Base-by-base conservation (phyloP, 2,113 vertebrate species). In the Girardinichthys multiradiatus region DNA sequence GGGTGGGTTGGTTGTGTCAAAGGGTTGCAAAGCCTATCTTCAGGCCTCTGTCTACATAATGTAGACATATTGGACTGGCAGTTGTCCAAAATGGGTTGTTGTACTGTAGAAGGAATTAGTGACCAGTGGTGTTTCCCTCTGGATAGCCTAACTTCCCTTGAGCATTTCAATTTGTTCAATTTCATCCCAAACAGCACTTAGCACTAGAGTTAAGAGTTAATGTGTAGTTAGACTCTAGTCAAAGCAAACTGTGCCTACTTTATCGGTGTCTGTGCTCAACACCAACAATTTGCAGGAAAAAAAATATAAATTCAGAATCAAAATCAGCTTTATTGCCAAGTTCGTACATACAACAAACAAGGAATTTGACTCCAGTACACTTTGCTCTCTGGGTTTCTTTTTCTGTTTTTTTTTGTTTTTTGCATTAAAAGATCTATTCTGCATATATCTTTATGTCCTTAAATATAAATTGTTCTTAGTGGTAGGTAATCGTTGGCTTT, bases 41-140 rank as follows among this genome's bases (percentile, higher is more conserved):
- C 89, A 88, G 86, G 89, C 86, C 84, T 77, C 83, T 70, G 67
- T 74, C 42, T 79, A 86, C 89, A 92, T 93, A 92, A 92, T 92
- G 90, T 91, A 92, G 87, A 95, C 90, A 95, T 95, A 96, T 94
- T 94, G 89, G 87, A 95, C 94, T 96, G 93, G 93, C 95, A 91
- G 89, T 93, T 95, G 95, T 97, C 95, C 95, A 95, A 94, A 92
- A 93, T 79, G 94, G 92, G 94, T 95, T 95, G 94, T 94, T 95
- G 94, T 83, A 85, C 94, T 94, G 87, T 95, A 93, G 95, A 93
- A 96, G 95, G 91, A 93, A 93, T 94, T 96, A 95, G 95, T 89
- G 91, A 94, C 96, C 95, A 96, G 95, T 95, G 94, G 93, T 95
- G 95, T 94, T 95, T 96, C 93, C 83, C 94, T 95, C 93, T 94